A percentile compares a stretch with the other conserved stretches of the same genome.
phyloP scores from a whole-genome alignment of 2,797 vertebrate species.

The Pseudochirops corinnae region DNA sequence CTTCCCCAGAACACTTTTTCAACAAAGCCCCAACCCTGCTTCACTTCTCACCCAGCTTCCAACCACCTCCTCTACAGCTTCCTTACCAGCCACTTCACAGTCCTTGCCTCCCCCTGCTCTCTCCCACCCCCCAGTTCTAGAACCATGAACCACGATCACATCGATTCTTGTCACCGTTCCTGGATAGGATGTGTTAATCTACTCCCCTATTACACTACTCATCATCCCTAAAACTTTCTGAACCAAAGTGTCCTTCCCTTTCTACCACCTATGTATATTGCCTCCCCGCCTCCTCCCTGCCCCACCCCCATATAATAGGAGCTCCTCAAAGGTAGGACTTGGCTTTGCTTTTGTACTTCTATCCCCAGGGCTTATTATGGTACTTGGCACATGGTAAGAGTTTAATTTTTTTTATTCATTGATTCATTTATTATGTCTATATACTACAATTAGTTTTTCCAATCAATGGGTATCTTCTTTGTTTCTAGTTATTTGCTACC shows the following conservation, averaged over 20 bases:
- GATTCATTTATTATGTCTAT: background rate
- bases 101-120: background rate
- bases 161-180: background rate
- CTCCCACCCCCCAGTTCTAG: background rate
- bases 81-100: background rate
- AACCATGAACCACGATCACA: background rate
- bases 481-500: background rate
- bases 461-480: background rate
- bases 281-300: too few species aligned
- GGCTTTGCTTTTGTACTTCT: background rate
- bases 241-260: background rate
- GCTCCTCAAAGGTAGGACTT: background rate
- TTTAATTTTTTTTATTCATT: background rate
- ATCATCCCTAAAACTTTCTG: background rate
- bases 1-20: background rate
- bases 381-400: background rate
- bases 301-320: background rate
- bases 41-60: background rate
- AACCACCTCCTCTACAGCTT: background rate
- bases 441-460: background rate
- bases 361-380: background rate
- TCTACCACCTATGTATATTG: background rate
- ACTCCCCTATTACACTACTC: background rate
- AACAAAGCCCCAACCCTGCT: background rate
- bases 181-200: background rate